Evolutionary conservation across 2,113 vertebrate species (phyloP).

Genomic region (Lepisosteus osseus): DNA sequence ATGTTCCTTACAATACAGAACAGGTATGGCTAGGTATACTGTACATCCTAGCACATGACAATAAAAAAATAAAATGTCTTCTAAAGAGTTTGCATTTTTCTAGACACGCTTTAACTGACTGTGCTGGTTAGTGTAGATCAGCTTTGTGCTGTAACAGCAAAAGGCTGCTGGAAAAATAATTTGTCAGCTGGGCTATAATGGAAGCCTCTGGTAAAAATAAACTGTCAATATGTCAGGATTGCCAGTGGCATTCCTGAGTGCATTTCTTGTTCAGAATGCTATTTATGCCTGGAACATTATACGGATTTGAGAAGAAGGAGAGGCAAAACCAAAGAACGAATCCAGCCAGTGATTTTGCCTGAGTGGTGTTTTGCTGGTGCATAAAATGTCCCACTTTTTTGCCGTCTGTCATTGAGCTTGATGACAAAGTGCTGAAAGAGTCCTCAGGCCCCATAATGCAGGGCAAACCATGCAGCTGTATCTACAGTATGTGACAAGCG

Average conservation of each 20-base stretch:
- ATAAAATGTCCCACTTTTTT: too few species aligned
- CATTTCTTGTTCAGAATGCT: constrained; percentile 42
- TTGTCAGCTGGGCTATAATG: constrained; percentile 45
- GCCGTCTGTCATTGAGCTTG: constrained; percentile 36
- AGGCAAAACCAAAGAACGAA: constrained; percentile 23
- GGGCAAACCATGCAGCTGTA: constrained; percentile 42
- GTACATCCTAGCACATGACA: too few species aligned
- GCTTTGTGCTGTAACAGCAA: too few species aligned
- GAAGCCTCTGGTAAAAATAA: constrained; percentile 58
- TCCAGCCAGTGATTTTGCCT: too few species aligned
- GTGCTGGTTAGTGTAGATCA: too few species aligned
- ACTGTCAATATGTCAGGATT: constrained; percentile 54
- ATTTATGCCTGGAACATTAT: not conserved
- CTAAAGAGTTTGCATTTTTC: too few species aligned
- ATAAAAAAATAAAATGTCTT: too few species aligned
- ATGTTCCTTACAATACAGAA: too few species aligned
- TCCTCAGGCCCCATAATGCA: constrained; percentile 33
- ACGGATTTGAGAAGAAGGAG: constrained; percentile 9
- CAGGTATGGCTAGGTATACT: too few species aligned
- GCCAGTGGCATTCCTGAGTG: constrained; percentile 56
- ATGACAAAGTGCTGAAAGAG: constrained; percentile 51
- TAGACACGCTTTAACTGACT: too few species aligned
- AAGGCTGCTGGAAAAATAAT: constrained; percentile 34
- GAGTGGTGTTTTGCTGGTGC: too few species aligned
- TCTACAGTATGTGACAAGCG: constrained; percentile 21